A percentile compares a stretch with the other conserved stretches of the same genome.
Conservation (phyloP, 2,888 invertebrate species). For the Achlya flavicornis region DNA sequence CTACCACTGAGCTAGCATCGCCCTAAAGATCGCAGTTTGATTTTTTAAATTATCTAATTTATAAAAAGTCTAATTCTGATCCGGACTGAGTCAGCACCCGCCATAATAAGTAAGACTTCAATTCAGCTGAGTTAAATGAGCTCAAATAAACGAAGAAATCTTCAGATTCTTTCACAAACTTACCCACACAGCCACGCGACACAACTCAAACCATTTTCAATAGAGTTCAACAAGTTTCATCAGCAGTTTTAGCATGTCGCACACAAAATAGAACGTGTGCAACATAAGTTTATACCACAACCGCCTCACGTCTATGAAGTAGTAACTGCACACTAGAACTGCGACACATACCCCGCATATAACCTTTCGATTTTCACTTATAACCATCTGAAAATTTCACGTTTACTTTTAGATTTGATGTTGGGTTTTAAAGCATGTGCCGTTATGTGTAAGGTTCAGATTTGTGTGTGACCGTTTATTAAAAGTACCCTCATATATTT, state of each 20-base stretch:
- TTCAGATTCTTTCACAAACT: slow-evolving; percentile 25
- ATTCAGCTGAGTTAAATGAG: too few species aligned
- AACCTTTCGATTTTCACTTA: slow-evolving; percentile 61
- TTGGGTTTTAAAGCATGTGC: slow-evolving; percentile 18
- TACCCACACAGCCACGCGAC: slow-evolving; percentile 32
- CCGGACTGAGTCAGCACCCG: too few species aligned
- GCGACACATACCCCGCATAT: slow-evolving; percentile 53
- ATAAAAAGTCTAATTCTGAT: too few species aligned
- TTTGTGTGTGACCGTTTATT: slow-evolving; percentile 18
- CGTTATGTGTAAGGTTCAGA: slow-evolving; percentile 23
- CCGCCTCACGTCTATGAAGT: slow-evolving; percentile 67
- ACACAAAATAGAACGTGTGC: slow-evolving; percentile 69
- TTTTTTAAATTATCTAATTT: too few species aligned
- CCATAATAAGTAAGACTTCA: too few species aligned
- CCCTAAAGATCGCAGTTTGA: too few species aligned
- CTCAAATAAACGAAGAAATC: too few species aligned
- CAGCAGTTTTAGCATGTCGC: slow-evolving; percentile 71
- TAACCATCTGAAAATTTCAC: slow-evolving; percentile 70
- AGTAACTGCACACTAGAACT: slow-evolving; percentile 54
- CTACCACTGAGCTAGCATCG: too few species aligned
- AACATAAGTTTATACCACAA: slow-evolving; percentile 72
- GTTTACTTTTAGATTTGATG: slow-evolving; percentile 19
- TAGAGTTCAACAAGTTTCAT: slow-evolving; percentile 76
- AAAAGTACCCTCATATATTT: not conserved
- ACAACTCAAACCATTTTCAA: slow-evolving; percentile 50